Conservation (phyloP, 2,797 vertebrate species). For the Brotula barbata region DNA sequence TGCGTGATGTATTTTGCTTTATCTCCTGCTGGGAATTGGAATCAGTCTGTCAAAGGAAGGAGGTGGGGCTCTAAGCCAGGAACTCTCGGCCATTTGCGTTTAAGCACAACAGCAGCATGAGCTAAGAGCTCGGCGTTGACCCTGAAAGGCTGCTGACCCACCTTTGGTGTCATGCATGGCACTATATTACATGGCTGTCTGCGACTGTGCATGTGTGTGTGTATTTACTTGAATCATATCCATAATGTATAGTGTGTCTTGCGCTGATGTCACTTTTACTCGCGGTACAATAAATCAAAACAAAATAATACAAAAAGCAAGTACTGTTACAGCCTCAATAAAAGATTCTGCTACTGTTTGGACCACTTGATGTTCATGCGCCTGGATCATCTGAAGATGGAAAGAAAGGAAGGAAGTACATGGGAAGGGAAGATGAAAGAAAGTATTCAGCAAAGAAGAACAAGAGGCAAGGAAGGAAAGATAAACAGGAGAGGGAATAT, state of each 20-base stretch:
- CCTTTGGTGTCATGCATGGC: conserved; percentile 50
- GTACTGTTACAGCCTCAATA: too few relatives aligned
- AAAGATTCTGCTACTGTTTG: too few relatives aligned
- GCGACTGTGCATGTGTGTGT: background rate
- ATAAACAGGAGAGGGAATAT: too few relatives aligned
- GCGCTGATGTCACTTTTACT: background rate
- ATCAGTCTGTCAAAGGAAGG: conserved; percentile 37
- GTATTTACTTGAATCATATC: conserved; percentile 17
- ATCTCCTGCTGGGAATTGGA: conserved; percentile 44
- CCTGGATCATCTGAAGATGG: too few relatives aligned
- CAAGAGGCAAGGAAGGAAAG: too few relatives aligned
- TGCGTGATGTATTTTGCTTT: conserved; percentile 26
- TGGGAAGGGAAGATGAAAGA: too few relatives aligned
- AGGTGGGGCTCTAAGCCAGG: too few relatives aligned
- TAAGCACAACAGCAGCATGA: conserved; percentile 31
- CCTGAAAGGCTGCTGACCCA: conserved; percentile 70
- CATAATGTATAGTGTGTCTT: conserved; percentile 21
- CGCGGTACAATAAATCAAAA: too few relatives aligned
- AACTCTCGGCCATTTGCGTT: conserved; percentile 51
- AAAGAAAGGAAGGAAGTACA: too few relatives aligned
- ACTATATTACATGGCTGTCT: conserved; percentile 46
- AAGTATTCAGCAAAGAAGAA: too few relatives aligned
- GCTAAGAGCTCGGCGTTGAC: conserved; percentile 46
- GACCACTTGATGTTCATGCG: too few relatives aligned
- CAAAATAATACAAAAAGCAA: too few relatives aligned